phyloP scores from a whole-genome alignment of 2,797 vertebrate genomes.

The Kryptopterus vitreolus region DNA sequence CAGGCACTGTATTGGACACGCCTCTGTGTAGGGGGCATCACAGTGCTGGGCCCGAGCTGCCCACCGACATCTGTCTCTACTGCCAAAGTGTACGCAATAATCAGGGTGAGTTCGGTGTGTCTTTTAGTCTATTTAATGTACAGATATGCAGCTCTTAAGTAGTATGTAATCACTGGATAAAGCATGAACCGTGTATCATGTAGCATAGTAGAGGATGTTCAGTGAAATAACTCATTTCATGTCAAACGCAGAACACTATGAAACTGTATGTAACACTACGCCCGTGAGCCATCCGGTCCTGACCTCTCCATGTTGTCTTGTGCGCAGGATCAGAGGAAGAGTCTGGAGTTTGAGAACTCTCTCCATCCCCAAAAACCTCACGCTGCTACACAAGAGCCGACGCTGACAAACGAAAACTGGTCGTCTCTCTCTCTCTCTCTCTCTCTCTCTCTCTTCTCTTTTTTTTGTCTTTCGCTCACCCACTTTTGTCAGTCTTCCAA shows the following conservation, averaged over 20 bases:
- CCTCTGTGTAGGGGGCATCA: constrained; percentile 65
- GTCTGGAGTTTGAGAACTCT: constrained; percentile 81
- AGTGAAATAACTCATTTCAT: no score
- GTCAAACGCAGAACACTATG: background rate
- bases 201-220: no score
- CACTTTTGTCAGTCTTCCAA: constrained; percentile 55
- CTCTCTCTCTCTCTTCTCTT: constrained; percentile 1
- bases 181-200: no score
- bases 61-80: constrained; percentile 77
- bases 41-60: constrained; percentile 61
- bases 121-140: background rate
- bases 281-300: background rate
- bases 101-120: constrained; percentile 81
- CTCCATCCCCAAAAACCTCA: constrained; percentile 71
- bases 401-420: constrained; percentile 68
- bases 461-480: constrained; percentile 20
- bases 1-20: constrained; percentile 69
- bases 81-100: constrained; percentile 79
- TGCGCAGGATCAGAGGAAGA: constrained; percentile 86
- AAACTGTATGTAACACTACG: background rate
- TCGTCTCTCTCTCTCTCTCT: constrained; percentile 42
- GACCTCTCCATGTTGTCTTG: background rate
- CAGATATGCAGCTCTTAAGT: background rate
- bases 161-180: background rate
- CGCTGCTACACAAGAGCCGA: constrained; percentile 74